These are phyloP conservation scores for Notothenia coriiceps DNA, from an alignment of 2,113 vertebrate genomes.

Conservation along the genomic window DNA sequence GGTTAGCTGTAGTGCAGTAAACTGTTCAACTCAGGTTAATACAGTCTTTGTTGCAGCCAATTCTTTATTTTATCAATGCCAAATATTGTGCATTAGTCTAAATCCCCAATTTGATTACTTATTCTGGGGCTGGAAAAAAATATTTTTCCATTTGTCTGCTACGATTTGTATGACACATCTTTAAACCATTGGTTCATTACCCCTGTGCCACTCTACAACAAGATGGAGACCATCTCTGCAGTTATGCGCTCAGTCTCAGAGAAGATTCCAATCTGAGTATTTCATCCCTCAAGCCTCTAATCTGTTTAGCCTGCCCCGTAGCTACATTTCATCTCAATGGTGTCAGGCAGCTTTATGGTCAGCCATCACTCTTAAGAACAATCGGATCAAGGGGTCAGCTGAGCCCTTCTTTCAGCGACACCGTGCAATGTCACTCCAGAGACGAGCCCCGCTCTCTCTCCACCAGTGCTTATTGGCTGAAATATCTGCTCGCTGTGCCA, in stretches of 20 bases:
- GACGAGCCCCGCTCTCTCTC: slow-evolving; percentile 34
- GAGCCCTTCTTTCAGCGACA: slow-evolving; percentile 29
- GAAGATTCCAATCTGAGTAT: slow-evolving; percentile 46
- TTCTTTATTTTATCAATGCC: not conserved
- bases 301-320: slow-evolving; percentile 60
- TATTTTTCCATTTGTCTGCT: slow-evolving; percentile 36
- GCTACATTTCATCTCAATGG: slow-evolving; percentile 69
- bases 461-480: slow-evolving; percentile 67
- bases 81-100: not conserved
- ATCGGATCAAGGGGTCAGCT: slow-evolving; percentile 68
- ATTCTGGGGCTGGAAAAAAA: not conserved
- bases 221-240: slow-evolving; percentile 30
- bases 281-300: slow-evolving; percentile 53
- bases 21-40: not conserved
- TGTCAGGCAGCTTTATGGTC: slow-evolving; percentile 75
- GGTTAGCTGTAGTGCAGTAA: slow-evolving; percentile 14
- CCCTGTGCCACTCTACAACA: slow-evolving; percentile 9
- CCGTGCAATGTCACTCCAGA: slow-evolving; percentile 56
- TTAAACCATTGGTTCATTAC: slow-evolving; percentile 31
- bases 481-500: slow-evolving; percentile 74
- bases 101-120: slow-evolving; percentile 9
- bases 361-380: slow-evolving; percentile 78
- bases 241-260: slow-evolving; percentile 17
- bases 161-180: slow-evolving; percentile 41
- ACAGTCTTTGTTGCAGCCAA: slow-evolving; percentile 10